Percentiles rank a stretch among this genome's conserved stretches.
These are phyloP conservation scores for Phocoena sinus DNA, from an alignment of 2,113 vertebrate genomes.

Conservation along the genomic window DNA sequence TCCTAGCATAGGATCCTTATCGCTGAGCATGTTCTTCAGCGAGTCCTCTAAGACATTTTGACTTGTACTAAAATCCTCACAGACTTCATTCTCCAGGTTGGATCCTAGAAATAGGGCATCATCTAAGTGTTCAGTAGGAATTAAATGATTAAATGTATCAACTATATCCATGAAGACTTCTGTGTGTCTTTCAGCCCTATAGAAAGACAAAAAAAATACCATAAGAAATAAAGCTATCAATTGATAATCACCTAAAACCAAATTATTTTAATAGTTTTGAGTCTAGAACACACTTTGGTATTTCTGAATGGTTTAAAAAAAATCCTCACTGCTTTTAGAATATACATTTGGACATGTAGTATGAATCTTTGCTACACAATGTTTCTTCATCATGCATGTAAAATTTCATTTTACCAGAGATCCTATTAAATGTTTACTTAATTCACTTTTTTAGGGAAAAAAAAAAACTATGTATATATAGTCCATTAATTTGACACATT, in stretches of 20 bases:
- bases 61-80: conserved; percentile 95
- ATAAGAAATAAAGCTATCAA: conserved; percentile 86
- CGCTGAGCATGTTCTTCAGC: conserved; percentile 99
- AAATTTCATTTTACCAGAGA: conserved; percentile 65
- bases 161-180: conserved; percentile 99
- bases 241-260: conserved; percentile 81
- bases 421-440: conserved; percentile 55
- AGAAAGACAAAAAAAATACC: conserved; percentile 89
- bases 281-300: conserved; percentile 75
- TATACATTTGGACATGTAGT: conserved; percentile 60
- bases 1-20: conserved; percentile 99
- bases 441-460: conserved; percentile 15
- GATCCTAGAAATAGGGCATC: conserved; percentile 94
- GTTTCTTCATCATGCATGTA: conserved; percentile 70
- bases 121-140: conserved; percentile 99
- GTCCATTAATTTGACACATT: conserved; percentile 41
- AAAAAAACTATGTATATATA: conserved; percentile 30
- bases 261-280: conserved; percentile 78
- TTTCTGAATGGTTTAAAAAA: conserved; percentile 62
- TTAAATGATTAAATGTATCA: conserved; percentile 99
- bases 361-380: conserved; percentile 63
- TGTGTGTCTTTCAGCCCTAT: conserved; percentile 92
- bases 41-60: conserved; percentile 92
- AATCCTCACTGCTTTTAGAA: conserved; percentile 56
- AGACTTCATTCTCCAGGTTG: conserved; percentile 97